Percentiles rank a stretch among this genome's conserved stretches.
Evolutionary conservation across 2,797 vertebrate genomes (phyloP).

Genomic region (Pseudochirops corinnae): DNA sequence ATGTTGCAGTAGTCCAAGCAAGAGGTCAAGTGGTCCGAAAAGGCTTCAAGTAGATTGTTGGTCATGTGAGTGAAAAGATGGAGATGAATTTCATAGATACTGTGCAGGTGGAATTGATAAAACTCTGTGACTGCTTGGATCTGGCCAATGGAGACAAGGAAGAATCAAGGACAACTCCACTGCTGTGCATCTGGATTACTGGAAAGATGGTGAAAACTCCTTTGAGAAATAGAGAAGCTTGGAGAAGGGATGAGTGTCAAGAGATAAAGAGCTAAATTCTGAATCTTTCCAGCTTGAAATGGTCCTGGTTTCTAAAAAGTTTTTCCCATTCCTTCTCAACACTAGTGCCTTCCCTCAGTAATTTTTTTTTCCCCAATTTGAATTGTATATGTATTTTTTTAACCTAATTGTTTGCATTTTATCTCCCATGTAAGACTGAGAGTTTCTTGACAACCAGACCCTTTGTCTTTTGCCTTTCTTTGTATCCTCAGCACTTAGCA

Average conservation of each 20-base stretch:
- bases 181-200: not conserved
- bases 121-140: not conserved
- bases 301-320: not conserved
- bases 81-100: not conserved
- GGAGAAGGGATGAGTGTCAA: not conserved
- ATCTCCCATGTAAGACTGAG: not conserved
- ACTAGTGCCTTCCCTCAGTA: not conserved
- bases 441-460: not conserved
- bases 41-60: not conserved
- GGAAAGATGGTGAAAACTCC: not conserved
- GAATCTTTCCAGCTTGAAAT: not conserved
- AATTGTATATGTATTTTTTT: not conserved
- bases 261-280: too few relatives aligned
- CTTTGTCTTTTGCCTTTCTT: not conserved
- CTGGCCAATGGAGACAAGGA: not conserved
- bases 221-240: not conserved
- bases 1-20: not conserved
- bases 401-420: not conserved
- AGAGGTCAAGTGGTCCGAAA: not conserved
- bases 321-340: not conserved
- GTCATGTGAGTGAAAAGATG: not conserved
- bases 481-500: not conserved
- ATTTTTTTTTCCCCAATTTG: not conserved
- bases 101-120: not conserved
- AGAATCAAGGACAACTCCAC: not conserved